A percentile compares a stretch with the other conserved stretches of the same genome.
These are phyloP conservation scores for Nesidiocoris tenuis DNA, from an alignment of 2,888 invertebrate genomes.

Conservation along the genomic window DNA sequence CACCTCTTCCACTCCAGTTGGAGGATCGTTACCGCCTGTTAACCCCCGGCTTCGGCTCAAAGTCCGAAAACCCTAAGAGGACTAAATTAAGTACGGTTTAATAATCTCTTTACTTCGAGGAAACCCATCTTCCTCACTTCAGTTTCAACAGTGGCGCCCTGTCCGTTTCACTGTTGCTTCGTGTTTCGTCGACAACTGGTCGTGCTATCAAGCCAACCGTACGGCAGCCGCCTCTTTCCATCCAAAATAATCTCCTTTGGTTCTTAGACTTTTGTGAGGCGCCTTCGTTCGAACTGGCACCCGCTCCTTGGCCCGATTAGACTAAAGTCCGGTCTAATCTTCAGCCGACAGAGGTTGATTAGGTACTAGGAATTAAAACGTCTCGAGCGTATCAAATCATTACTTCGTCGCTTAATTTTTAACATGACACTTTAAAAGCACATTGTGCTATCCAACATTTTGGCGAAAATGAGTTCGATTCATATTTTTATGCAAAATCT, in stretches of 20 bases:
- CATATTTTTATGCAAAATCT: too few species aligned
- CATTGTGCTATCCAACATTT: too few species aligned
- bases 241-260: background rate
- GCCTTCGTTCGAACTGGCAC: too few species aligned
- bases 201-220: background rate
- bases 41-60: conserved; percentile 2
- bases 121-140: background rate
- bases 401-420: background rate
- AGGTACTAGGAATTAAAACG: too few species aligned
- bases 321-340: too few species aligned
- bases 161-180: background rate
- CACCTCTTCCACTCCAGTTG: background rate
- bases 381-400: too few species aligned
- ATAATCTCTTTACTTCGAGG: conserved; percentile 23
- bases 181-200: background rate
- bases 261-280: background rate
- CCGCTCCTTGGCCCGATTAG: too few species aligned
- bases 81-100: conserved; percentile 37
- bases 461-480: too few species aligned
- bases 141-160: background rate
- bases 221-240: background rate
- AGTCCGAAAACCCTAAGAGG: conserved; percentile 36
- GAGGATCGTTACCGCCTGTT: background rate
- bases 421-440: background rate
- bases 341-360: too few species aligned